Evolutionary conservation across 1,140 invertebrate genomes (phyloP), one percentile per base, ranked within the genome.

Genomic region (Subanguina moxae): DNA sequence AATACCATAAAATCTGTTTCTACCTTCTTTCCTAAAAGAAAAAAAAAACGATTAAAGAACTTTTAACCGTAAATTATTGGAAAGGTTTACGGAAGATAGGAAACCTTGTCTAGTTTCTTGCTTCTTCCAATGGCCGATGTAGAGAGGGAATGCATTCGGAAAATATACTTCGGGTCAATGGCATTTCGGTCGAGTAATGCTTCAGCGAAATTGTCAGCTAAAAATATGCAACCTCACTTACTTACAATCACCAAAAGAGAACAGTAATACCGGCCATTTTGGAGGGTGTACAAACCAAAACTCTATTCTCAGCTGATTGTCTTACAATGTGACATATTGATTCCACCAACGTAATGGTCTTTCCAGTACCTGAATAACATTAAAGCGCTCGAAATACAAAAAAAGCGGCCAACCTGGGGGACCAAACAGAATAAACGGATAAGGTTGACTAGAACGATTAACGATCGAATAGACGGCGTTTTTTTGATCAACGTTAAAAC

Each of bases 101-200:
- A 38, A 56, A 71, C 73, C 15, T 43, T 11, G 27, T 71, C 69
- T 28, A 71, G 57, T 73, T 64, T 62, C 43, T 71, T 71, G 38
- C 66, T 64, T 9, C 69, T 56, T 27, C 32, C 61, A 38, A 23
- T 58, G 15, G 69, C 69, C 68, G 61, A 66, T 25, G 69, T 71
- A 3, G 69, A 71, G 1, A 62, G 70, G 30, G 66, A 71, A 64
- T 71, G 69, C 69, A 71, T 71, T 21, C 69, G 71, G 38, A 71
- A 71, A 27, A 73, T 62, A 32, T 71, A 71, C 65, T 71, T 71
- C 1, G 52, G 59, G 19, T 71, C 52, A 27, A 71, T 38, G 42
- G 65, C 73, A 13, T 72, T 17, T 19, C 64, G 30, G 13, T 71
- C 48, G 15, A 71, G 19, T 9, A 71, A 32, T 0, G 71, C 21